Conservation (phyloP, 2,797 vertebrate species). For the Carcharodon carcharias region DNA sequence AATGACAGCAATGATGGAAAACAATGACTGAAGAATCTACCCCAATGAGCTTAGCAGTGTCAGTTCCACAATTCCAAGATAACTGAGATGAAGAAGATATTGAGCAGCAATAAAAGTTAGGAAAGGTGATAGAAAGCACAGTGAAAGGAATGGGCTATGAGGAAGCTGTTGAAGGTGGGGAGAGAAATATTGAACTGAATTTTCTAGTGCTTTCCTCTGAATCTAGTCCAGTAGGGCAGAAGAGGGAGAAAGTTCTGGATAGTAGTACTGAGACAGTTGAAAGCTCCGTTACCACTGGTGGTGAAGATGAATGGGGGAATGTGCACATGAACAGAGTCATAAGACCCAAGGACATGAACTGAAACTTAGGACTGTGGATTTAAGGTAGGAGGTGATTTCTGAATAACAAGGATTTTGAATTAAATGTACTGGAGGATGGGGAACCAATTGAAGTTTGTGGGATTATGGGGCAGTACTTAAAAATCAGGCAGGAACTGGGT, state of each 20-base stretch:
- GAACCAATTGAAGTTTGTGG: not conserved
- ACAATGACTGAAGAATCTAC: not conserved
- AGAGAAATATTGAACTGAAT: not conserved
- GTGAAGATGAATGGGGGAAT: not conserved
- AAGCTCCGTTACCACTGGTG: not conserved
- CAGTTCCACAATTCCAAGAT: not conserved
- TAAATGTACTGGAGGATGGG: not conserved
- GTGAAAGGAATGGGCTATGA: not conserved
- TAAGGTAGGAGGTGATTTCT: not conserved
- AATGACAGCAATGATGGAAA: not conserved
- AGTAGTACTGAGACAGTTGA: not conserved
- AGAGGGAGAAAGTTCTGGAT: not conserved
- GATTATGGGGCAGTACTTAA: not conserved
- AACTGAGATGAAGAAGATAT: not conserved
- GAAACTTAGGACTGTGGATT: not conserved
- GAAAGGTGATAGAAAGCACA: not conserved
- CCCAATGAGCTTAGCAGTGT: no score
- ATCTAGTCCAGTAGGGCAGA: not conserved
- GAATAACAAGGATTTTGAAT: not conserved
- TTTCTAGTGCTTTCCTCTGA: no score
- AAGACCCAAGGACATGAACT: not conserved
- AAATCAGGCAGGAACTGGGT: not conserved
- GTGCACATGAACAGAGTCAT: not conserved
- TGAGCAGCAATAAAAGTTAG: not conserved
- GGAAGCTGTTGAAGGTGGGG: not conserved